Evolutionary conservation across 2,113 vertebrate species (phyloP), one percentile per base, ranked within the genome.

Genomic region (Argyrosomus japonicus): DNA sequence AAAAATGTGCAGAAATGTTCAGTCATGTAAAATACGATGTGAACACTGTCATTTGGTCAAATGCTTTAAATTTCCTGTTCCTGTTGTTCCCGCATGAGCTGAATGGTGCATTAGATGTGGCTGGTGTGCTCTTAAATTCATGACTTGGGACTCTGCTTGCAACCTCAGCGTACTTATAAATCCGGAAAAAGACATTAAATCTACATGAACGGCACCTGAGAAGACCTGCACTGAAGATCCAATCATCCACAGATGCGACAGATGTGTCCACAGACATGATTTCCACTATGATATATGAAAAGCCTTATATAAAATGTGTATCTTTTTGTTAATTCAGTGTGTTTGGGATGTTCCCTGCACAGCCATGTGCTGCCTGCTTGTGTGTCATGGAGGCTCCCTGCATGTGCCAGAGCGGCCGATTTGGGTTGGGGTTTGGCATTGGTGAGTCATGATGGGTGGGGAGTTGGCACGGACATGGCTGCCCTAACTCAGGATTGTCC

Each of bases 401-500:
- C 92, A 87, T 91, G 92, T 91, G 87, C 92, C 89, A 89, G 84
- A 78, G 84, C 84, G 65, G 85, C 77, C 88, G 93, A 91, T 92
- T 91, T 87, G 87, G 75, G 75, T 77, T 64, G 69, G 32, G 7
- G 75, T 72, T 93, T 92, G 91, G 92, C 91, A 79, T 63, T 23
- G 50, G 50, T 72, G 40, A 84, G 57, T 18, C 12, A 6, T n/a
- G 19, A 58, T 77, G 89, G 86, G 86, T 74, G 86, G 81, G 79
- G 69, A 75, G 67, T 75, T 92, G 91, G 87, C 91, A 87, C 12
- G 29, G 65, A 62, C 1, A 43, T 27, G 18, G 17, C 50, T 3
- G 83, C 58, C 83, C 84, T 80, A 87, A 86, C 88, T 91, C 61
- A 72, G 93, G 92, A 93, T 93, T 93, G 92, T 93, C 91, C 89